Base-by-base conservation (phyloP, 2,888 invertebrate genomes). In the Pristionchus mayeri region DNA sequence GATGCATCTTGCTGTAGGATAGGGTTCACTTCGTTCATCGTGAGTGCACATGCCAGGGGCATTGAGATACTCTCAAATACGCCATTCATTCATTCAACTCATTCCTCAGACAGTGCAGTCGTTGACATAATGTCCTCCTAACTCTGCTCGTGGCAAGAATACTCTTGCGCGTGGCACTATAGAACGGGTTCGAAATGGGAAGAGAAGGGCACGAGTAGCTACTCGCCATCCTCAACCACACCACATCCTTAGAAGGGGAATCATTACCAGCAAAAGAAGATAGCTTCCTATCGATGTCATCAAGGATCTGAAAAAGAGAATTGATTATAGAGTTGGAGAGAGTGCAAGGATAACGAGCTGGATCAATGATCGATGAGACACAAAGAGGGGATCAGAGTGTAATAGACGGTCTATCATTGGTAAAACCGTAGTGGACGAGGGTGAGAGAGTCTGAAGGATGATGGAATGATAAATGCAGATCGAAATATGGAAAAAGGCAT, bases 161-260 rank as follows among this genome's bases (percentile, higher is more conserved):
- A 67, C 67, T 67, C 67, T 67, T 27, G 67, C 18, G 67, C n/a
- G 37, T 67, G 34, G 21, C 67, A 67, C 67, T 67, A 30, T 34
- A 21, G 37, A 67, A 37, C 67, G 67, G 37, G 67, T 34, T 34
- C 67, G 37, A 67, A 67, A 60, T 37, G 67, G 37, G 67, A 67
- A 3, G 18, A 37, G 13, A 37, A 21, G 7, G 67, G 37, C 67
- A 37, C 24, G 24, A 57, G 27, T 34, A 27, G 27, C 67, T 37
- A 37, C 37, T 13, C 34, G 1, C 27, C 9, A 18, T 67, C 37
- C 21, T 21, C 37, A 37, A 16, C 21, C n/a, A n/a, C n/a, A n/a
- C 37, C 67, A 30, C 30, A 16, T 21, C 21, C 6, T 18, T 16
- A 18, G 37, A 37, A 18, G 1, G 37, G 37, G 3, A 67, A 67